Conservation (phyloP, 2,888 invertebrate genomes). For the Homarus gammarus region DNA sequence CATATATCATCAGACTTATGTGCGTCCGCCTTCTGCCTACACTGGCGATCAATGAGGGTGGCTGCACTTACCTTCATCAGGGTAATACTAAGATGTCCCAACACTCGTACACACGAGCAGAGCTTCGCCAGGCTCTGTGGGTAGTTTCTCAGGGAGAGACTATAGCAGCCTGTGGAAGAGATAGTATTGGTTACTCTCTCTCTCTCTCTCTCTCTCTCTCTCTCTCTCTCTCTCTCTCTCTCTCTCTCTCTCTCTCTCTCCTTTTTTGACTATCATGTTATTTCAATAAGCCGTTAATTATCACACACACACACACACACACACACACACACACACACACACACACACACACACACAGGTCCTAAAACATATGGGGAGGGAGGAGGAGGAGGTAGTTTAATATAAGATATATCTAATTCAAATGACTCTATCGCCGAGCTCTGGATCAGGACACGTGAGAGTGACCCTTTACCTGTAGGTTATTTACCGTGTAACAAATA, state of each 20-base stretch:
- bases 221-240: neutral
- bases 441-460: too few relatives aligned
- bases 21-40: too few relatives aligned
- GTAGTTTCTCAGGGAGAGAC: neutral
- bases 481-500: too few relatives aligned
- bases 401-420: too few relatives aligned
- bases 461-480: too few relatives aligned
- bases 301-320: neutral
- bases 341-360: too few relatives aligned
- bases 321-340: too few relatives aligned
- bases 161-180: neutral
- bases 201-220: neutral
- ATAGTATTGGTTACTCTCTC: neutral
- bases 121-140: neutral
- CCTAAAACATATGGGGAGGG: too few relatives aligned
- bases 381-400: too few relatives aligned
- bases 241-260: neutral
- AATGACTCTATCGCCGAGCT: too few relatives aligned
- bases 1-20: too few relatives aligned
- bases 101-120: neutral
- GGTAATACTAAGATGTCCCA: neutral
- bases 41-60: too few relatives aligned
- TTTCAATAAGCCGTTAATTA: neutral
- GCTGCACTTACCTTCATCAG: slow-evolving; percentile 4
- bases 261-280: neutral